Evolutionary conservation across 1,140 invertebrate species (phyloP), one percentile per base, ranked within the genome.

Genomic region (Ceratina japonica): DNA sequence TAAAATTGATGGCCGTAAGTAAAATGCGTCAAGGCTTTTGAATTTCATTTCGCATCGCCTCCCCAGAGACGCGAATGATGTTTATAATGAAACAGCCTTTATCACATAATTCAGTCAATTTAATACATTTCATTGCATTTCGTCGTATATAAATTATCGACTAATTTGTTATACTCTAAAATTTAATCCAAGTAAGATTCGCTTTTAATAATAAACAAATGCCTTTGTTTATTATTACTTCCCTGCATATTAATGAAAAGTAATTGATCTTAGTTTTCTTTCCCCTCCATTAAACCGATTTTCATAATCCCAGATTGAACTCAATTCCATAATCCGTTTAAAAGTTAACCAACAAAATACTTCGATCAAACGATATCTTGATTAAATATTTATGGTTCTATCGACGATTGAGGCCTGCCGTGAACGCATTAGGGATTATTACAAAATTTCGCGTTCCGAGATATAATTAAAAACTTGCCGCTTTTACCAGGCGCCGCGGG

Each of bases 391-490:
- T 51, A 15, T 22, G 16, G 1, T 16, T 1, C 5, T 0, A 15
- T 24, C 5, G 4, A 8, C 58, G 20, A 59, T 20, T 20, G 20
- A 58, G 56, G 0, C 20, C 56, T 58, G 61, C 27, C 24, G 37
- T 16, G 18, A 31, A 31, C 27, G 27, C 27, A 31, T 31, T 31
- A 31, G 27, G 27, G 10, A 51, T 0, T 20, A 3, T 22, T 13
- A 20, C 63, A 12, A 15, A 63, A 16, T 73, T 61, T 64, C 75
- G 69, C 13, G 61, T 71, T 51, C 52, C 54, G 27, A 62, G 79
- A 79, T 76, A 83, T 87, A 87, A 87, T 87, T 85, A 82, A 87
- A 87, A 87, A 87, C 74, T 85, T 83, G 59, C 70, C 54, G 44
- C 59, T 73, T 68, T 68, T 82, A 83, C 75, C 37, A 44, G 37